Evolutionary conservation across 1,140 invertebrate species (phyloP).

Genomic region (Oppia nitens): DNA sequence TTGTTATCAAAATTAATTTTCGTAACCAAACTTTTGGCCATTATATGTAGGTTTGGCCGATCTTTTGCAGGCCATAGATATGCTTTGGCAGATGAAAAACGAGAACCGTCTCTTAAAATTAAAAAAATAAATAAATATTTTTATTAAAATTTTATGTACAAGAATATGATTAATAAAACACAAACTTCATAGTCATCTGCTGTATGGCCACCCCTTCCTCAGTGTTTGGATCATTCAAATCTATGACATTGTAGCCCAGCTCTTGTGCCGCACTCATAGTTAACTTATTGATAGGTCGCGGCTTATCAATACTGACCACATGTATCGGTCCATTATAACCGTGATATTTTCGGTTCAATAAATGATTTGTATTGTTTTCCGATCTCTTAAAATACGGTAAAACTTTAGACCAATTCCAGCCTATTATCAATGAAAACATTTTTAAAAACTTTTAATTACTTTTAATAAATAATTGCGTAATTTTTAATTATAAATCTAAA

Average conservation of each 20-base stretch:
- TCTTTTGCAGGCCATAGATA: constrained; percentile 65
- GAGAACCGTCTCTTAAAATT: constrained; percentile 53
- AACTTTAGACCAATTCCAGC: constrained; percentile 74
- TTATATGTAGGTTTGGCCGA: constrained; percentile 25
- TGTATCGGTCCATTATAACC: not conserved
- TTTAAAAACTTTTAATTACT: too few relatives aligned
- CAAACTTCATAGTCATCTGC: constrained; percentile 45
- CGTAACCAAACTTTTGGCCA: constrained; percentile 11
- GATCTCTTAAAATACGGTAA: constrained; percentile 78
- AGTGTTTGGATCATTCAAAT: constrained; percentile 28
- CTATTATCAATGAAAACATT: too few relatives aligned
- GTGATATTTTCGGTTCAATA: constrained; percentile 30
- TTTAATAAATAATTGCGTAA: too few relatives aligned
- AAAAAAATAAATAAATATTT: constrained; percentile 37
- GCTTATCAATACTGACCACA: constrained; percentile 60
- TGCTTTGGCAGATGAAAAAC: constrained; percentile 75
- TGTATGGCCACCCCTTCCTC: constrained; percentile 70
- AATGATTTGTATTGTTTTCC: constrained; percentile 72
- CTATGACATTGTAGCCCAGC: constrained; percentile 65
- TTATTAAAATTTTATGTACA: constrained; percentile 60
- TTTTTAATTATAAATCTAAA: too few relatives aligned
- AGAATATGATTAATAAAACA: too few relatives aligned
- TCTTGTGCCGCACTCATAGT: constrained; percentile 55
- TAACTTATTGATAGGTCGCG: constrained; percentile 43
- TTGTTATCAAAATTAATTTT: constrained; percentile 29